Base-by-base conservation (phyloP, 2,888 invertebrate species). In the Agrochola lota region DNA sequence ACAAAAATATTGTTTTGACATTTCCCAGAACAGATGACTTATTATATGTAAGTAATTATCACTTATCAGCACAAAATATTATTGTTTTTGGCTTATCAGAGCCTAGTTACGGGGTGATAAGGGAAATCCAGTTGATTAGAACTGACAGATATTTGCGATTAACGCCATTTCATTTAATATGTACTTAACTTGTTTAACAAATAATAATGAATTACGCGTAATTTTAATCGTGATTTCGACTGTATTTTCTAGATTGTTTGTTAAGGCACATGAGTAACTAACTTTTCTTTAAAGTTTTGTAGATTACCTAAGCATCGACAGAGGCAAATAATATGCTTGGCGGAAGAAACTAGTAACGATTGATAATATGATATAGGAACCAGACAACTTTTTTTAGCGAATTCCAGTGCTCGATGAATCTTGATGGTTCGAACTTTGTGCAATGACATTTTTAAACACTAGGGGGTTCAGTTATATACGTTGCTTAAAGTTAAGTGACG, bases 51-150 rank as follows among this genome's bases (percentile, higher is more conserved):
- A 74, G 64, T 67, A 76, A 70, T 68, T 73, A 85, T 63, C 64
- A 74, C 2, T 52, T 79, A 81, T 63, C 85, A 43, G 12, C 23
- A 46, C 64, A 72, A 76, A 73, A 80, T 83, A 68, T 84, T 83
- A 84, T 84, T 83, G 84, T 84, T 84, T 84, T 79, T 67, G 52
- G 9, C 2, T 74, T 84, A 81, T 81, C 84, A 63, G 57, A 43
- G 55, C 55, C 74, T 71, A 74, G 81, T 74, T 77, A 77, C 60
- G 15, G 15, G 15, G 15, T 74, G 84, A 84, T 84, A 84, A 77
- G 11, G 52, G 35, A 40, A 82, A 74, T 26, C 66, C 62, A 26
- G 20, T 72, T 64, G 85, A 84, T 84, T 77, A 74, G 3, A 64
- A 52, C 17, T 63, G 55, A 12, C 43, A 49, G 66, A 55, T 63